Conservation (phyloP, 2,888 invertebrate species). For the Thera britannica region DNA sequence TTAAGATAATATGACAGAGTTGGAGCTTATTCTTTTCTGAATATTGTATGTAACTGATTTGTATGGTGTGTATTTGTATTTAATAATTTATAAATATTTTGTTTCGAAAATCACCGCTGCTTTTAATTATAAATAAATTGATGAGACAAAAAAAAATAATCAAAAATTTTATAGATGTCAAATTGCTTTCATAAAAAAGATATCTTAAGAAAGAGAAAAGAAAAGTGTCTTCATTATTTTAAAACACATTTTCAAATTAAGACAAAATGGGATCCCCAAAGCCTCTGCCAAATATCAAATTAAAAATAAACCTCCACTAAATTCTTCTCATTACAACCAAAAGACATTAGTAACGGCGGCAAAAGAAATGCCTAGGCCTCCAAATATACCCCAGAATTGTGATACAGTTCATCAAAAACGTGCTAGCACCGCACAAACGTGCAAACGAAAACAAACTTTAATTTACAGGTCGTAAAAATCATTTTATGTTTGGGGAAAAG, state of each 20-base stretch:
- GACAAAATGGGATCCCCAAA: conserved; percentile 47
- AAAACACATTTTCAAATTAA: conserved; percentile 35
- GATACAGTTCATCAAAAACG: conserved; percentile 45
- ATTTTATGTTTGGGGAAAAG: conserved; percentile 51
- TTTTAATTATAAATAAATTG: neutral
- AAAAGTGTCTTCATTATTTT: conserved; percentile 24
- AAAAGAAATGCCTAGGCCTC: conserved; percentile 77
- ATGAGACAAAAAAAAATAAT: neutral
- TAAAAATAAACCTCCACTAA: conserved; percentile 72
- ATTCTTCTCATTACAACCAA: conserved; percentile 78
- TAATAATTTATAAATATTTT: neutral
- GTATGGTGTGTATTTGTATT: neutral
- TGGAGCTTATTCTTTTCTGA: conserved; percentile 50
- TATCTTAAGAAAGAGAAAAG: neutral
- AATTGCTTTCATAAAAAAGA: neutral
- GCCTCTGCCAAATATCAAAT: conserved; percentile 65
- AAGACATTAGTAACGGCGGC: conserved; percentile 75
- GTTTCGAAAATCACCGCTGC: neutral
- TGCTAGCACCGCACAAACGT: conserved; percentile 32
- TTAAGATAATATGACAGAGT: conserved; percentile 64
- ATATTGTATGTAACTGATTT: conserved; percentile 3
- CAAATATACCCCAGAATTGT: conserved; percentile 70
- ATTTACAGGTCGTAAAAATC: conserved; percentile 48
- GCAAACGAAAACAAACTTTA: conserved; percentile 58
- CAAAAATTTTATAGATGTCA: neutral